Base-by-base conservation (phyloP, 2,113 vertebrate genomes). In the Channa maculata region DNA sequence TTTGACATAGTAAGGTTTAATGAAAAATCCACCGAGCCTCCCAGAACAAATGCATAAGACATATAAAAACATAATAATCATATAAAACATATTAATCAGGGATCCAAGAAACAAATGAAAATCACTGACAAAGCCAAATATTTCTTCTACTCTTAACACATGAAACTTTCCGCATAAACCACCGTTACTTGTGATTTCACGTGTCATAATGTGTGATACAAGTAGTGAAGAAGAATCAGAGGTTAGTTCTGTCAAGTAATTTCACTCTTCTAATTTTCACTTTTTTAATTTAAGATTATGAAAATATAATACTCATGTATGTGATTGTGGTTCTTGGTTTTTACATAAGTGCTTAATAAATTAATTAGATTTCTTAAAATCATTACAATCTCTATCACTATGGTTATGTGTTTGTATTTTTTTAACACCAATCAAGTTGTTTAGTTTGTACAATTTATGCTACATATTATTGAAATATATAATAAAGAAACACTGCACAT, bases 111-210 rank as follows among this genome's bases (percentile, higher is more conserved):
- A 54, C 3, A 72, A 8, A 4, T 49, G 58, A 64, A 55, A 69
- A 60, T 65, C 49, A 52, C 1, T n/a, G 53, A 69, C 53, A 57
- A 67, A 75, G 67, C 24, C 64, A 9, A 70, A 65, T 33, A 49
- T 71, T 67, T n/a, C 58, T 64, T 52, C 62, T 51, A 58, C 34
- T 65, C 37, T n/a, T 51, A 55, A 51, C 44, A 79, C 51, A 66
- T 44, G 54, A 87, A 83, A 78, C 44, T 41, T 71, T 80, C 34
- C 15, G 3, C 53, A 57, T 52, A 34, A 72, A 85, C 74, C 76
- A 67, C 67, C 24, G 48, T 5, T 2, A 78, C 65, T 68, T 2
- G 5, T 74, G 79, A 73, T 65, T 87, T 83, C 69, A 58, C 0
- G 10, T 74, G 8, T 70, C 44, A 39, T 1, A 50, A 61, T 54